A percentile compares a stretch with the other conserved stretches of the same genome.
These are phyloP conservation scores for Aphelinus certus DNA, from an alignment of 1,140 invertebrate genomes.

Conservation along the genomic window DNA sequence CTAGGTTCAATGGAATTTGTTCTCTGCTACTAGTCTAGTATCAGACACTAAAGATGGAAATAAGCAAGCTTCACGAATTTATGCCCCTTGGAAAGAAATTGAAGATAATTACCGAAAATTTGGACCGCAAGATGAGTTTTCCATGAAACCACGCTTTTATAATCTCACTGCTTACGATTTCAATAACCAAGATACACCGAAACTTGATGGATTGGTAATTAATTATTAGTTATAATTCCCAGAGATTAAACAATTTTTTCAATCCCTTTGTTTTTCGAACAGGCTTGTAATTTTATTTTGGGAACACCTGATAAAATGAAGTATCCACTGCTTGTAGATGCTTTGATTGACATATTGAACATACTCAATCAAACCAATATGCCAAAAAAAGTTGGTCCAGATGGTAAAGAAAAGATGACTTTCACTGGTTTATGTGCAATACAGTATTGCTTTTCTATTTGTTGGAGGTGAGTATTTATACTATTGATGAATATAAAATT, in stretches of 20 bases:
- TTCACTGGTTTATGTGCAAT: conserved; percentile 81
- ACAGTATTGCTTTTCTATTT: conserved; percentile 90
- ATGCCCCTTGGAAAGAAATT: conserved; percentile 80
- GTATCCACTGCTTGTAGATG: conserved; percentile 87
- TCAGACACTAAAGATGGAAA: conserved; percentile 67
- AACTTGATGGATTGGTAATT: conserved; percentile 86
- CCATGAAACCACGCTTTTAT: conserved; percentile 89
- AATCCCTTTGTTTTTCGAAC: conserved; percentile 38
- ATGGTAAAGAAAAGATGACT: conserved; percentile 68
- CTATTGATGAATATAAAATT: conserved; percentile 11
- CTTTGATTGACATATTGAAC: conserved; percentile 82
- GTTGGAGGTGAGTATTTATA: conserved; percentile 73
- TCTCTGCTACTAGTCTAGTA: conserved; percentile 73
- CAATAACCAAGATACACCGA: conserved; percentile 83
- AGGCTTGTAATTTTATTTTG: conserved; percentile 91
- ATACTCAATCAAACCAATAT: conserved; percentile 73
- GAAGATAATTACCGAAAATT: conserved; percentile 83
- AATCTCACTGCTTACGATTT: conserved; percentile 79
- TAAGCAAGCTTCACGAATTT: conserved; percentile 72
- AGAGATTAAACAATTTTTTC: conserved; percentile 13
- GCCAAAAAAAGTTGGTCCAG: conserved; percentile 60
- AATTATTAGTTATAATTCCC: conserved; percentile 16
- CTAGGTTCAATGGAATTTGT: conserved; percentile 86
- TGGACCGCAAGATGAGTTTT: conserved; percentile 76
- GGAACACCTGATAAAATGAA: conserved; percentile 90